A percentile compares a stretch with the other conserved stretches of the same genome.
phyloP scores from a whole-genome alignment of 2,113 vertebrate species.

The Tursiops truncatus region DNA sequence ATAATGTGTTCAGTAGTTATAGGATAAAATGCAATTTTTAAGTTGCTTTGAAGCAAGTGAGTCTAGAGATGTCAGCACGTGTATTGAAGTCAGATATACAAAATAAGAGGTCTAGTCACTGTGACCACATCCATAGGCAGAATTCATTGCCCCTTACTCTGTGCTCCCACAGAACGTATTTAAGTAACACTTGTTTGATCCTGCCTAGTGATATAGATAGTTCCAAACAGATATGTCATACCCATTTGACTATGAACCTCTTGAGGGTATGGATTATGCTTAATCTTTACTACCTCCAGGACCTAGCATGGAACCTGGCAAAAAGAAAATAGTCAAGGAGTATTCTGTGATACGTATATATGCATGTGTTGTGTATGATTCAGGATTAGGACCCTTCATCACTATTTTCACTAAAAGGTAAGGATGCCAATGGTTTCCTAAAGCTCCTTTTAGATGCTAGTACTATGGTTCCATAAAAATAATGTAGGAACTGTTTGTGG shows the following conservation, averaged over 20 bases:
- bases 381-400: not conserved
- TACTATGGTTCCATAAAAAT: not conserved
- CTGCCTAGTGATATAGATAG: not conserved
- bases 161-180: not conserved
- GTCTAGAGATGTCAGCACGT: not conserved
- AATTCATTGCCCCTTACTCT: not conserved
- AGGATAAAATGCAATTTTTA: constrained; percentile 23
- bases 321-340: not conserved
- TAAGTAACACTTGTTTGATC: not conserved
- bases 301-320: not conserved
- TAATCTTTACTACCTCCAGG: not conserved
- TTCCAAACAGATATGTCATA: not conserved
- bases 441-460: not conserved
- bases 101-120: not conserved
- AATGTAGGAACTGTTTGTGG: not conserved
- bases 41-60: constrained; percentile 22
- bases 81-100: not conserved
- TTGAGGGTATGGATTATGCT: not conserved
- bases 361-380: not conserved
- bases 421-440: not conserved
- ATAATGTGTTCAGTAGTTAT: not conserved
- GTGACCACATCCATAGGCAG: not conserved
- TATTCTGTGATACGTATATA: not conserved
- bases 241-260: not conserved
- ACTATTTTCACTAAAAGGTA: not conserved